Evolutionary conservation across 2,797 vertebrate species (phyloP).

Genomic region (Eremophila alpestris): DNA sequence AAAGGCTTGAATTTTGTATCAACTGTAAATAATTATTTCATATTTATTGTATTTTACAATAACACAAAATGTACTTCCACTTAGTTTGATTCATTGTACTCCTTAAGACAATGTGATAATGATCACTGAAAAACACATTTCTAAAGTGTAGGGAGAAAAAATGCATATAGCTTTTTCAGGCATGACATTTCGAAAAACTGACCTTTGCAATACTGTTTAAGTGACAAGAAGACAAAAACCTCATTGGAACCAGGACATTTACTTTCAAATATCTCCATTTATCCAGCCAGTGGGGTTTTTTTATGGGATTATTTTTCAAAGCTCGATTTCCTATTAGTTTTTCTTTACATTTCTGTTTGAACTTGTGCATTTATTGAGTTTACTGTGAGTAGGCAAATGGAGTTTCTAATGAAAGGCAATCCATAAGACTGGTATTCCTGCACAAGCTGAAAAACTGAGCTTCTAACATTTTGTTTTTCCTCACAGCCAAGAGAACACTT

Average conservation of each 20-base stretch:
- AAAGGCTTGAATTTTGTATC: not conserved
- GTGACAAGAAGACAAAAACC: constrained; percentile 1
- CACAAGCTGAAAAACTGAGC: not conserved
- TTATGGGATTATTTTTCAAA: not conserved
- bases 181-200: constrained; percentile 27
- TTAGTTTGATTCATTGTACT: not conserved
- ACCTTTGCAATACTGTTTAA: constrained; percentile 20
- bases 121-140: not conserved
- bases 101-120: not conserved
- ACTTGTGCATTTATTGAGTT: not conserved
- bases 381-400: not conserved
- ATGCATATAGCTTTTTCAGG: not conserved
- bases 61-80: not conserved
- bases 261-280: not conserved
- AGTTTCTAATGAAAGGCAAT: not conserved
- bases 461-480: not conserved
- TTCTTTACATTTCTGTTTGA: not conserved
- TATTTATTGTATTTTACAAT: not conserved
- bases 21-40: not conserved
- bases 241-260: constrained; percentile 9
- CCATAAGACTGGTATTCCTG: not conserved
- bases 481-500: not conserved
- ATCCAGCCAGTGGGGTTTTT: not conserved
- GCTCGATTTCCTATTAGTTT: not conserved
- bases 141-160: not conserved